Conservation (phyloP, 2,113 vertebrate genomes). For the Thermophis baileyi region DNA sequence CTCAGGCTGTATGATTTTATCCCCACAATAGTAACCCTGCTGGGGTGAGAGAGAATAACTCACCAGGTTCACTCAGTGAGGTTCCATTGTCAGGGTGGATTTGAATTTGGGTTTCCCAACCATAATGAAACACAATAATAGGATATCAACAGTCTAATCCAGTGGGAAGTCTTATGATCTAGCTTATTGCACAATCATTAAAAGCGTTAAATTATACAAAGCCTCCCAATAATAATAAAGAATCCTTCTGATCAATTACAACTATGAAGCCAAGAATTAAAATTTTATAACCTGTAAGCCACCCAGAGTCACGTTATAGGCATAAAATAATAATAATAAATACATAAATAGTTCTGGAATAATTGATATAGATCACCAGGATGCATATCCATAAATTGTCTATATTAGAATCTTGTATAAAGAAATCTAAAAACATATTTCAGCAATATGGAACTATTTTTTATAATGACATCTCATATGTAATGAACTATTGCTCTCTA, state of each 20-base stretch:
- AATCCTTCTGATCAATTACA: not conserved
- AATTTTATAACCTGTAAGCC: not conserved
- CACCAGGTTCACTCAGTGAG: not conserved
- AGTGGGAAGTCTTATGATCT: not conserved
- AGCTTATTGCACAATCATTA: not conserved
- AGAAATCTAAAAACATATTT: not conserved
- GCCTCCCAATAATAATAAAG: not conserved
- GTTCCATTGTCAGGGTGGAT: not conserved
- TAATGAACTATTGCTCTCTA: not conserved
- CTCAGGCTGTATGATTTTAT: not conserved
- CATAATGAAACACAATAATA: not conserved
- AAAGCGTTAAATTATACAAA: not conserved
- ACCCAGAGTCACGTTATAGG: not conserved
- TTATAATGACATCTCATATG: not conserved
- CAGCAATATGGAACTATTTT: not conserved
- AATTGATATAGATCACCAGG: not conserved
- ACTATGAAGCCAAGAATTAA: not conserved
- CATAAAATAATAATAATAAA: not conserved
- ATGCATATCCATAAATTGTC: not conserved
- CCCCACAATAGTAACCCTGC: not conserved
- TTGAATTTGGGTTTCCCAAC: not conserved
- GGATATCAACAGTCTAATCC: not conserved
- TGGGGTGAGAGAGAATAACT: not conserved
- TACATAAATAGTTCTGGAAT: not conserved
- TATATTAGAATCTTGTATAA: not conserved